Base-by-base conservation (phyloP, 1,140 invertebrate genomes). In the Drosophila serrata region DNA sequence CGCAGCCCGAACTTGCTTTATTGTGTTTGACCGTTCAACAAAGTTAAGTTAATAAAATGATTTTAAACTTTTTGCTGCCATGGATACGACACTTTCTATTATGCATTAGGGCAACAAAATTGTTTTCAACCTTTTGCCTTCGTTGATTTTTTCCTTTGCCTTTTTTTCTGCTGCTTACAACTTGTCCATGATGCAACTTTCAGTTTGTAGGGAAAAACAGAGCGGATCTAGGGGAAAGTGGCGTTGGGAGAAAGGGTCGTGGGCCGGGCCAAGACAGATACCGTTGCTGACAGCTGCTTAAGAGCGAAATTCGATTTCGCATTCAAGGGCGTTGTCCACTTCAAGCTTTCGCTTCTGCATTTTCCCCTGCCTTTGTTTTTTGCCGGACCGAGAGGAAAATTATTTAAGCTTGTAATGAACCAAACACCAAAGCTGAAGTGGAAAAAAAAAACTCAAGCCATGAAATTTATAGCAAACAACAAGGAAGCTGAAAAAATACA, bases 21-120 rank as follows among this genome's bases (percentile, higher is more conserved):
- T 53, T 62, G 27, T 57, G 33, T 42, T 63, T 64, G 33, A 22
- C 22, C 57, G 9, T 12, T 22, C 31, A 77, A 62, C 43, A 77
- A 78, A 78, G 75, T 77, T 73, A 51, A 73, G 68, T 75, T 78
- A 78, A 77, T 78, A 78, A 78, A 78, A 70, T 78, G 58, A 78
- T 70, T 78, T 77, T 58, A 78, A 78, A 78, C 58, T 78, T 78
- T 78, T 70, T 42, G 49, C 75, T 78, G 64, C 45, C 57, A 58
- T 48, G 33, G 75, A 78, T 53, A 65, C 51, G 51, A 75, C 75
- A 62, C 74, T 78, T 49, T 78, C 75, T 58, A 57, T 70, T 70
- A 78, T 70, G 57, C 64, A 78, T 61, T 57, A 77, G 39, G 75
- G 73, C 48, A 55, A 69, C 49, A 58, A 78, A 78, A 69, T 78